Evolutionary conservation across 1,140 invertebrate species (phyloP).

Genomic region (Drosophila equinoxialis): DNA sequence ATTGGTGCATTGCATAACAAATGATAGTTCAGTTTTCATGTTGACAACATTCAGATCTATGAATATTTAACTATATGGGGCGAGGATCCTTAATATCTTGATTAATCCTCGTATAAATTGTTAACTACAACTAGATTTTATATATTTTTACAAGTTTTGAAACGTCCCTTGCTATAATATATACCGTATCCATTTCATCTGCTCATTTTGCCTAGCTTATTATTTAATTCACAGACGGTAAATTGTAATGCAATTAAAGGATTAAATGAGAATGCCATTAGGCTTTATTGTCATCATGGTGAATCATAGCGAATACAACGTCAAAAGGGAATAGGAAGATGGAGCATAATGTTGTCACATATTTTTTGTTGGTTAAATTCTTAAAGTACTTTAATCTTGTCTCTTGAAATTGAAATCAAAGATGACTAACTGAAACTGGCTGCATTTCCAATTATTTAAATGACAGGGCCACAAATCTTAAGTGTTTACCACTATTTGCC

Average conservation of each 20-base stretch:
- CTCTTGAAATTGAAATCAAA: constrained; percentile 19
- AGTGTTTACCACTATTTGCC: constrained; percentile 66
- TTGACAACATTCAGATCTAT: no score
- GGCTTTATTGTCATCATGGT: constrained; percentile 60
- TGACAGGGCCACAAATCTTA: constrained; percentile 66
- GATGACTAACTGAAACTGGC: constrained; percentile 17
- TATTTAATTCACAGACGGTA: constrained; percentile 75
- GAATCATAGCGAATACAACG: neutral
- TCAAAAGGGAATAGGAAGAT: neutral
- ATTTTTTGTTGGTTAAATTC: neutral
- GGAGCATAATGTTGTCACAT: no score
- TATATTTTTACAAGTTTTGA: no score
- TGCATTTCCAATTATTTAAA: constrained; percentile 78
- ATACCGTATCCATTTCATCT: constrained; percentile 6
- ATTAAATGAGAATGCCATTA: constrained; percentile 75
- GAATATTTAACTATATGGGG: no score
- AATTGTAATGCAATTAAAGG: constrained; percentile 77
- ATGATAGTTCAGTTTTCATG: no score
- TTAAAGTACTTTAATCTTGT: constrained; percentile 19
- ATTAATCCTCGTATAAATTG: no score
- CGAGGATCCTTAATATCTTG: no score
- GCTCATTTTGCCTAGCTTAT: constrained; percentile 46
- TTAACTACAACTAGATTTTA: no score
- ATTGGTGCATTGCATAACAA: no score
- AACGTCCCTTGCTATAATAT: constrained; percentile 22